Evolutionary conservation across 2,797 vertebrate genomes (phyloP).

Genomic region (Rhinichthys osculus): DNA sequence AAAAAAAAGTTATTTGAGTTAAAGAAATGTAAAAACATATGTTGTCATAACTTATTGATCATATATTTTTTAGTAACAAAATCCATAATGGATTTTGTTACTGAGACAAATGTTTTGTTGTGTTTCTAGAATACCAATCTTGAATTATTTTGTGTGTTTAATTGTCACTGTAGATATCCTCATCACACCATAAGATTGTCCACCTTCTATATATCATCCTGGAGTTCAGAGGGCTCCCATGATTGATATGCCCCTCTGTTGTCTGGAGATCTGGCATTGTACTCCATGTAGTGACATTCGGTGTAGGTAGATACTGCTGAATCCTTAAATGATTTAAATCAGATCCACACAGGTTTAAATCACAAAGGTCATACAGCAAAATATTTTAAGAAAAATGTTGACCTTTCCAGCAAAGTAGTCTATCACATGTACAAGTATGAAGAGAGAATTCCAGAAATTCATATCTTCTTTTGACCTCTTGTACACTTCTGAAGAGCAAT

Average conservation of each 20-base stretch:
- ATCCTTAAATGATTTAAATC: neutral
- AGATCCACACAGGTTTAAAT: neutral
- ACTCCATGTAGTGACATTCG: neutral
- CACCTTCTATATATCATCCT: neutral
- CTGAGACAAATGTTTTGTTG: neutral
- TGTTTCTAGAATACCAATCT: neutral
- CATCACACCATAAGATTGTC: neutral
- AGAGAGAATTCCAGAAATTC: neutral
- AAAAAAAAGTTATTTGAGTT: too few species aligned
- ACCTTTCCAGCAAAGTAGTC: neutral
- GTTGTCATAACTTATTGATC: too few species aligned
- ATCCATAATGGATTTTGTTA: too few species aligned
- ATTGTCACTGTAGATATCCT: neutral
- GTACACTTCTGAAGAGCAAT: slow-evolving; percentile 10
- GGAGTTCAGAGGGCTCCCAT: neutral
- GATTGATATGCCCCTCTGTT: neutral
- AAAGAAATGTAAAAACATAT: too few species aligned
- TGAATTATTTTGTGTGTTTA: neutral
- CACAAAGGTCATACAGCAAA: neutral
- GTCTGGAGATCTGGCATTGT: neutral
- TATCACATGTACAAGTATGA: neutral
- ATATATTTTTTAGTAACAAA: too few species aligned
- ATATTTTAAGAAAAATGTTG: neutral
- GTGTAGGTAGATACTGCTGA: neutral
- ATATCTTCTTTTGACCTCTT: slow-evolving; percentile 16